phyloP scores from a whole-genome alignment of 1,140 invertebrate genomes.

The Thalassaphorura encarpata region DNA sequence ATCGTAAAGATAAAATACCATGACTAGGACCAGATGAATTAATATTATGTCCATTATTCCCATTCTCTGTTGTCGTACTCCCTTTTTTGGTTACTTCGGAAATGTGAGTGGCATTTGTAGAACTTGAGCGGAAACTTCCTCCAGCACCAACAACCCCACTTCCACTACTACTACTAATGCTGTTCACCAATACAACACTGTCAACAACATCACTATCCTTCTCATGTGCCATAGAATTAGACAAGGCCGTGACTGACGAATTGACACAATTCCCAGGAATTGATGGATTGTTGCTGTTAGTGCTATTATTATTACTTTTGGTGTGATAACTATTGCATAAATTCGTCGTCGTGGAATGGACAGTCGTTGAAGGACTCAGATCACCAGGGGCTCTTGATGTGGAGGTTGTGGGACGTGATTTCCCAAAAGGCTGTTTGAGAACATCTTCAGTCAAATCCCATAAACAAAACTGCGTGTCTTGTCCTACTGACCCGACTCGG shows the following conservation, averaged over 20 bases:
- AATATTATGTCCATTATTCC: conserved; percentile 14
- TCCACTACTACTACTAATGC: background rate
- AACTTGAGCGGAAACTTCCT: too few species aligned
- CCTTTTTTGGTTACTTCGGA: too few species aligned
- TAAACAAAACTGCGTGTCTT: conserved; percentile 94
- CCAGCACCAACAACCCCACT: too few species aligned
- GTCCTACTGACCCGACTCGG: conserved; percentile 89
- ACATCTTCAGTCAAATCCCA: conserved; percentile 98
- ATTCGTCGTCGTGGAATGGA: conserved; percentile 19
- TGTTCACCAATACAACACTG: background rate
- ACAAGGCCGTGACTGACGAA: background rate
- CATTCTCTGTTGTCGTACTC: conserved; percentile 31
- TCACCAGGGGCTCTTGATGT: conserved; percentile 21
- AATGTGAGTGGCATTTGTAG: too few species aligned
- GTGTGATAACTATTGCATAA: conserved; percentile 17
- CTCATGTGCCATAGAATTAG: background rate
- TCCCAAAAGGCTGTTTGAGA: conserved; percentile 45
- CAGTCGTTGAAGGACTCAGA: conserved; percentile 16
- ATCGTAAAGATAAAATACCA: conserved; percentile 33
- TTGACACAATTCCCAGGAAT: conserved; percentile 34
- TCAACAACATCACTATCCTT: background rate
- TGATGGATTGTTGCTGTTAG: conserved; percentile 1
- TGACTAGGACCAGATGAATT: conserved; percentile 31
- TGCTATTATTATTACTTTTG: too few species aligned
- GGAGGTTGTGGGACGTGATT: conserved; percentile 14